phyloP scores from a whole-genome alignment of 2,888 invertebrate genomes.

The Mesochorus sp. region DNA sequence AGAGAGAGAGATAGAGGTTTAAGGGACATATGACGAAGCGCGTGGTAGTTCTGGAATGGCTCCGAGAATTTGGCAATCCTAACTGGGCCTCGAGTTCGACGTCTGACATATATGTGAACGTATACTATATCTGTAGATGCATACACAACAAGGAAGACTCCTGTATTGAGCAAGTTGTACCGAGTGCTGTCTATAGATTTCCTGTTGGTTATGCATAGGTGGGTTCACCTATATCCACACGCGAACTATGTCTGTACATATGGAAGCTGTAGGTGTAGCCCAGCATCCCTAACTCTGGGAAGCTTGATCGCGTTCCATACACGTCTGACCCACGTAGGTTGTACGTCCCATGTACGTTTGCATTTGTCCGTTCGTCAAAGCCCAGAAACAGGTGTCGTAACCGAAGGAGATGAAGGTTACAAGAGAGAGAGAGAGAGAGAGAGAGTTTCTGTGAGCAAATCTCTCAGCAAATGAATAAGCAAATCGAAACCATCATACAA shows the following conservation, averaged over 20 bases:
- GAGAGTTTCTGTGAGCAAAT: background rate
- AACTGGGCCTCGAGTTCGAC: conserved; percentile 44
- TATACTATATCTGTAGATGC: conserved; percentile 1
- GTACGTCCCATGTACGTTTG: conserved; percentile 17
- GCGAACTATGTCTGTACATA: conserved; percentile 18
- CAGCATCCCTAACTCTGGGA: conserved; percentile 17
- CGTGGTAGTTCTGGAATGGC: conserved; percentile 53
- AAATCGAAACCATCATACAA: background rate
- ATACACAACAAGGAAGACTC: conserved; percentile 9
- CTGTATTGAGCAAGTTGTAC: conserved; percentile 35
- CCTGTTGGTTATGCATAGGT: conserved; percentile 47
- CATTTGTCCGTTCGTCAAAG: conserved; percentile 35
- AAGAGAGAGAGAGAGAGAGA: conserved; percentile 1
- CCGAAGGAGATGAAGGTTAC: conserved; percentile 13
- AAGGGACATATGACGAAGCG: conserved; percentile 2
- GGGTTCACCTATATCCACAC: conserved; percentile 17
- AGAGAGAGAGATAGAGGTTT: background rate
- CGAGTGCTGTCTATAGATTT: conserved; percentile 7
- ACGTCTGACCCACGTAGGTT: conserved; percentile 9
- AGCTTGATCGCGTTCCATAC: conserved; percentile 35
- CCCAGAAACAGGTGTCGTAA: conserved; percentile 11
- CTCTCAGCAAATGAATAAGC: too few species aligned
- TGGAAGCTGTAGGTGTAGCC: conserved; percentile 26
- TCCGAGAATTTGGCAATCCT: conserved; percentile 60
- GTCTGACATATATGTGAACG: conserved; percentile 23